A percentile compares a stretch with the other conserved stretches of the same genome.
These are phyloP conservation scores for Cynocephalus volans DNA, from an alignment of 2,113 vertebrate genomes.

Conservation along the genomic window DNA sequence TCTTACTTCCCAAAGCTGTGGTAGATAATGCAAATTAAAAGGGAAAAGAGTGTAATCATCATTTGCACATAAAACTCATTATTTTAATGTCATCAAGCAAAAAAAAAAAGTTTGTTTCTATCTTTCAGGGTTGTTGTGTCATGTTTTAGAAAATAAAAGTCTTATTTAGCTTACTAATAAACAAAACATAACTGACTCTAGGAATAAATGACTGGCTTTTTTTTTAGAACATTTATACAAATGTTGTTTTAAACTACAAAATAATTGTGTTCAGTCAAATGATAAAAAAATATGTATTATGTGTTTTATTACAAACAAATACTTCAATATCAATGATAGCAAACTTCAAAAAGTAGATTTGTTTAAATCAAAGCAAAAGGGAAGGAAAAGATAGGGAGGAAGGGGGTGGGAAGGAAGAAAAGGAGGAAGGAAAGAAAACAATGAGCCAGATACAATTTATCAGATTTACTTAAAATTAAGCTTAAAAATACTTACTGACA, in stretches of 20 bases:
- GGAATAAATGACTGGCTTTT: not conserved
- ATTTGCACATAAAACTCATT: not conserved
- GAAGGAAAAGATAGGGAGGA: not conserved
- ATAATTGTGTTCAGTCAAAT: not conserved
- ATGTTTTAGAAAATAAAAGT: slow-evolving; percentile 2
- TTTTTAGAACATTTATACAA: not conserved
- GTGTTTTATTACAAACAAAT: slow-evolving; percentile 28
- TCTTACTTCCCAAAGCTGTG: not conserved
- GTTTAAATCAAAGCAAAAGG: not conserved
- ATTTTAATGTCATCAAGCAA: not conserved
- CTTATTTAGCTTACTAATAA: slow-evolving; percentile 15
- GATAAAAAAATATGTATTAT: not conserved
- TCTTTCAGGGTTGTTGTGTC: not conserved
- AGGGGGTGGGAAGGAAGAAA: not conserved
- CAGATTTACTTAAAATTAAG: not conserved
- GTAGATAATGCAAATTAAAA: not conserved
- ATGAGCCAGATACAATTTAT: not conserved
- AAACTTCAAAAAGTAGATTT: not conserved
- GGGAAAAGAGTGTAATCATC: not conserved
- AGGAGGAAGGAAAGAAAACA: not conserved
- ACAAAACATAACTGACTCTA: not conserved
- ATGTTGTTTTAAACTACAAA: slow-evolving; percentile 43
- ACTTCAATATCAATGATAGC: not conserved
- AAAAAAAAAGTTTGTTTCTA: not conserved
- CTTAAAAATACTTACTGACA: slow-evolving; percentile 90